These are phyloP conservation scores for Nothura maculosa DNA, from an alignment of 2,797 vertebrate species.

Conservation along the genomic window DNA sequence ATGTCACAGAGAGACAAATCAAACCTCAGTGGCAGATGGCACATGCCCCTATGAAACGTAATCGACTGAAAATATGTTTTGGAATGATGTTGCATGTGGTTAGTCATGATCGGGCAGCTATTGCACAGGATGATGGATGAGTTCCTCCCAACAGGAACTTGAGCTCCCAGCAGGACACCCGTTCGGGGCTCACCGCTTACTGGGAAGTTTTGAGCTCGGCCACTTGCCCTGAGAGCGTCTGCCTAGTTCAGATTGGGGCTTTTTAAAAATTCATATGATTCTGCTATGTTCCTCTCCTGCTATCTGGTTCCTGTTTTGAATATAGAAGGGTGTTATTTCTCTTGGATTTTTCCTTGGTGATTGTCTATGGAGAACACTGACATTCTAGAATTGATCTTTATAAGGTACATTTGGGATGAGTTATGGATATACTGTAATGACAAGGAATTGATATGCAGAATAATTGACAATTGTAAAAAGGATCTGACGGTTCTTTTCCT, in stretches of 20 bases:
- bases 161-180: neutral
- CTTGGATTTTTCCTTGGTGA: neutral
- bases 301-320: neutral
- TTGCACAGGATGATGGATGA: neutral
- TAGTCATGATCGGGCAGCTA: neutral
- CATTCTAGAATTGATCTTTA: neutral
- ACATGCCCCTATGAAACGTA: constrained; percentile 28
- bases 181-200: neutral
- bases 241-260: neutral
- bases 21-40: constrained; percentile 51
- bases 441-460: neutral
- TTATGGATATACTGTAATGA: neutral
- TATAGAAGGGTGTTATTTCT: neutral
- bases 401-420: neutral
- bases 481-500: neutral
- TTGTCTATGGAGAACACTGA: neutral
- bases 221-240: neutral
- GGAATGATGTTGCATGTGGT: neutral
- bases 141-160: neutral
- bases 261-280: neutral
- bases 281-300: neutral
- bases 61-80: constrained; percentile 53
- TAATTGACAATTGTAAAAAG: neutral
- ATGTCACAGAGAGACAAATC: constrained; percentile 38
- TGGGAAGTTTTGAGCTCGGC: neutral